These are phyloP conservation scores for Parochlus steinenii DNA, from an alignment of 2,888 invertebrate genomes.

Conservation along the genomic window DNA sequence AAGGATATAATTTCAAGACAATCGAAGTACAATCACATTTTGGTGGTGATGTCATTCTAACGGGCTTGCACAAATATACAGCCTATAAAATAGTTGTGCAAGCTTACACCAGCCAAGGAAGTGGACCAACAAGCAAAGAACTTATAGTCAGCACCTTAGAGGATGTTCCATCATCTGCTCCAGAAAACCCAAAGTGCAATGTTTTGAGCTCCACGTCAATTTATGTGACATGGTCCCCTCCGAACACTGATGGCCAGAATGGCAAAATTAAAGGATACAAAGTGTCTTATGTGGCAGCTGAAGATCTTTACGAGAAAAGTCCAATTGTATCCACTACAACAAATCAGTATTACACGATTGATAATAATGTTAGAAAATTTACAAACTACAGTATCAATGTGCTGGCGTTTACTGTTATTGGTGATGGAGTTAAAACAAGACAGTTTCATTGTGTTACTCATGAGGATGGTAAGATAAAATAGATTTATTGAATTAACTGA, in stretches of 20 bases:
- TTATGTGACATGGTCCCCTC: slow-evolving; percentile 73
- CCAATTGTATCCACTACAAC: slow-evolving; percentile 53
- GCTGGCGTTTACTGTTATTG: slow-evolving; percentile 72
- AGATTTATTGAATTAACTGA: not conserved
- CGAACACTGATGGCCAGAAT: slow-evolving; percentile 63
- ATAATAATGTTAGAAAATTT: slow-evolving; percentile 62
- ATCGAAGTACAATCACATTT: slow-evolving; percentile 59
- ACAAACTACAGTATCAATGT: slow-evolving; percentile 88
- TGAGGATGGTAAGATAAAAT: slow-evolving; percentile 55
- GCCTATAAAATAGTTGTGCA: slow-evolving; percentile 70
- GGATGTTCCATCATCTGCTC: slow-evolving; percentile 75
- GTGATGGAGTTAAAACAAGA: slow-evolving; percentile 73
- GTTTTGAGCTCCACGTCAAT: slow-evolving; percentile 70
- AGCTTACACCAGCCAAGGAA: slow-evolving; percentile 73
- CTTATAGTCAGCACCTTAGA: slow-evolving; percentile 66
- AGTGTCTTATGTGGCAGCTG: slow-evolving; percentile 61
- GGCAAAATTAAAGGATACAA: slow-evolving; percentile 74
- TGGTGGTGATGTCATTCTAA: slow-evolving; percentile 48
- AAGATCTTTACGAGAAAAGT: slow-evolving; percentile 63
- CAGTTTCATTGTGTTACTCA: slow-evolving; percentile 76
- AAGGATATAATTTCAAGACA: slow-evolving; percentile 54
- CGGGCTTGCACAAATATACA: slow-evolving; percentile 60
- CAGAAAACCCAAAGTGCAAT: slow-evolving; percentile 65
- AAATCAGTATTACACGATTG: slow-evolving; percentile 37
- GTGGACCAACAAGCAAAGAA: slow-evolving; percentile 68